phyloP scores from a whole-genome alignment of 1,140 invertebrate genomes.

The Dreissena rostriformis region DNA sequence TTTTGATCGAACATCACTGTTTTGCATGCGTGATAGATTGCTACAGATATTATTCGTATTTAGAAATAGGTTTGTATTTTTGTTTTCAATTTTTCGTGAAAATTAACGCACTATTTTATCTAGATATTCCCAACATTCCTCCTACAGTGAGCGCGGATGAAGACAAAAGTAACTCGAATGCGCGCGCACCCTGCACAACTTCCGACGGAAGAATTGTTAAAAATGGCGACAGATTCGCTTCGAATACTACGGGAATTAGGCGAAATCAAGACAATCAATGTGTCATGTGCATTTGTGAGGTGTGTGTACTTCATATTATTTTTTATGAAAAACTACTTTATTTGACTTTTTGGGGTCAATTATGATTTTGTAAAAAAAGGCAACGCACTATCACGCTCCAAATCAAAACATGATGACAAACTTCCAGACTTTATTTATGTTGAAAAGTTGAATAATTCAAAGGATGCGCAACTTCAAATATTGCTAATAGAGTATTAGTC shows the following conservation, averaged over 20 bases:
- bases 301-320: slow-evolving; percentile 36
- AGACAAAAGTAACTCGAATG: slow-evolving; percentile 38
- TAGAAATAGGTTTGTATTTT: neutral
- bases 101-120: slow-evolving; percentile 59
- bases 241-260: slow-evolving; percentile 65
- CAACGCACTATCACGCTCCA: too few relatives aligned
- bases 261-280: slow-evolving; percentile 65
- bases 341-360: too few relatives aligned
- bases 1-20: too few relatives aligned
- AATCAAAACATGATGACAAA: too few relatives aligned
- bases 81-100: slow-evolving; percentile 35
- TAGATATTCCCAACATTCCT: slow-evolving; percentile 76
- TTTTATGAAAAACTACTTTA: too few relatives aligned
- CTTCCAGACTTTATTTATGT: too few relatives aligned
- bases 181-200: slow-evolving; percentile 56
- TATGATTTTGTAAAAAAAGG: too few relatives aligned
- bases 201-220: slow-evolving; percentile 58
- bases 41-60: too few relatives aligned
- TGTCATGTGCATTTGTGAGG: slow-evolving; percentile 68
- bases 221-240: slow-evolving; percentile 66
- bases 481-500: too few relatives aligned
- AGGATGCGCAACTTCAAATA: too few relatives aligned
- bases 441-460: too few relatives aligned
- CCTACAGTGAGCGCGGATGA: slow-evolving; percentile 68
- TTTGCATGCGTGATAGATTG: too few relatives aligned